phyloP scores from a whole-genome alignment of 2,888 invertebrate genomes.

The Hypolimnas misippus region DNA sequence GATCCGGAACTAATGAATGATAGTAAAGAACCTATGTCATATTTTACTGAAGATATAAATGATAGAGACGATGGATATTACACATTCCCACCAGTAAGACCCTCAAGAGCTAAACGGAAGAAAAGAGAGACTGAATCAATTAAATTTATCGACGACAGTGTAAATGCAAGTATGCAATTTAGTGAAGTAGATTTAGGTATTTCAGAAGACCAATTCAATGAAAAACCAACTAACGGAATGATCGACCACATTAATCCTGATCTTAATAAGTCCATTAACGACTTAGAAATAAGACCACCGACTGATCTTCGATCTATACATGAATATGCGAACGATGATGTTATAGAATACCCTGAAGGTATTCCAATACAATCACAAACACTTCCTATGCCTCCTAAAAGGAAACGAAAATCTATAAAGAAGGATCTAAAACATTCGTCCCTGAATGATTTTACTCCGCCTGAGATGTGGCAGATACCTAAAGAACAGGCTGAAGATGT shows the following conservation, averaged over 20 bases:
- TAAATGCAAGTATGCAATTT: conserved; percentile 73
- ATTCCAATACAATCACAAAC: conserved; percentile 73
- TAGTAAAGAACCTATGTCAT: conserved; percentile 63
- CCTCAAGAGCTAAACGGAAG: conserved; percentile 82
- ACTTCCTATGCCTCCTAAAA: conserved; percentile 75
- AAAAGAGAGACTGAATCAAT: conserved; percentile 70
- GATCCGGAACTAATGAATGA: conserved; percentile 71
- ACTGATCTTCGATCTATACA: conserved; percentile 73
- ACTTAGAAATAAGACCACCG: conserved; percentile 58
- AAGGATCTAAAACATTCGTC: conserved; percentile 68
- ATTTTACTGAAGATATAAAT: conserved; percentile 74
- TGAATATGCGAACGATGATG: conserved; percentile 78
- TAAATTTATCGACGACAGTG: conserved; percentile 73
- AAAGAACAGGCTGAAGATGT: conserved; percentile 68
- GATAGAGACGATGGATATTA: conserved; percentile 81
- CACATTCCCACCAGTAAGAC: conserved; percentile 83
- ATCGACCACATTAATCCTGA: conserved; percentile 58
- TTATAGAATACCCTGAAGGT: conserved; percentile 82
- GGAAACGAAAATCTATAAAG: conserved; percentile 65
- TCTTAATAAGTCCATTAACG: conserved; percentile 55
- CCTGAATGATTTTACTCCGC: conserved; percentile 57
- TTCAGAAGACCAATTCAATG: conserved; percentile 80
- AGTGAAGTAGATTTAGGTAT: conserved; percentile 73
- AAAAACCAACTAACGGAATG: conserved; percentile 52
- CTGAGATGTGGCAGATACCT: conserved; percentile 62